Evolutionary conservation across 2,113 vertebrate genomes (phyloP).

Genomic region (Callionymus lyra): DNA sequence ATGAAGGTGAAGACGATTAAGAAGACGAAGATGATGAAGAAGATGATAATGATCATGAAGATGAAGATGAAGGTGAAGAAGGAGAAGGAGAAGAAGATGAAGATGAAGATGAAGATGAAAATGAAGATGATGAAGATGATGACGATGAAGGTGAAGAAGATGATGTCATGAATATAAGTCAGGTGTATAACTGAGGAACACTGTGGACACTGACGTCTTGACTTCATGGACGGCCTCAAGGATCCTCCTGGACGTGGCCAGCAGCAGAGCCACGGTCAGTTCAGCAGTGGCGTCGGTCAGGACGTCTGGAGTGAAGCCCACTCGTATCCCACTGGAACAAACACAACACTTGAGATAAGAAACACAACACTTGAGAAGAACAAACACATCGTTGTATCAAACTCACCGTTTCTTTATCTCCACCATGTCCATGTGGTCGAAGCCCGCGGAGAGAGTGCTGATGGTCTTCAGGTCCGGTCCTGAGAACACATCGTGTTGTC

Average conservation of each 20-base stretch:
- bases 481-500: slow-evolving; percentile 37
- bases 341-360: too few species aligned
- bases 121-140: too few species aligned
- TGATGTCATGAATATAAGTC: background rate
- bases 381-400: too few species aligned
- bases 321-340: slow-evolving; percentile 60
- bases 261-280: slow-evolving; percentile 63
- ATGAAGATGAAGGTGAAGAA: too few species aligned
- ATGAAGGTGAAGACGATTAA: too few species aligned
- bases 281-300: slow-evolving; percentile 65
- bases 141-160: too few species aligned
- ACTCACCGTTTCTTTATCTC: slow-evolving; percentile 65
- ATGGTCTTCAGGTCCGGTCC: slow-evolving; percentile 62
- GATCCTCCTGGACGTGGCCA: slow-evolving; percentile 68
- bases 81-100: too few species aligned
- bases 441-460: slow-evolving; percentile 66
- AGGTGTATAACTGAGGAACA: slow-evolving; percentile 9
- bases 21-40: too few species aligned
- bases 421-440: slow-evolving; percentile 40
- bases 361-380: too few species aligned
- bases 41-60: too few species aligned
- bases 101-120: too few species aligned
- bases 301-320: slow-evolving; percentile 67
- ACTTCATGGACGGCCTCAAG: slow-evolving; percentile 66
- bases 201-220: slow-evolving; percentile 43